Conservation (phyloP, 2,797 vertebrate genomes). For the Chromis chromis region DNA sequence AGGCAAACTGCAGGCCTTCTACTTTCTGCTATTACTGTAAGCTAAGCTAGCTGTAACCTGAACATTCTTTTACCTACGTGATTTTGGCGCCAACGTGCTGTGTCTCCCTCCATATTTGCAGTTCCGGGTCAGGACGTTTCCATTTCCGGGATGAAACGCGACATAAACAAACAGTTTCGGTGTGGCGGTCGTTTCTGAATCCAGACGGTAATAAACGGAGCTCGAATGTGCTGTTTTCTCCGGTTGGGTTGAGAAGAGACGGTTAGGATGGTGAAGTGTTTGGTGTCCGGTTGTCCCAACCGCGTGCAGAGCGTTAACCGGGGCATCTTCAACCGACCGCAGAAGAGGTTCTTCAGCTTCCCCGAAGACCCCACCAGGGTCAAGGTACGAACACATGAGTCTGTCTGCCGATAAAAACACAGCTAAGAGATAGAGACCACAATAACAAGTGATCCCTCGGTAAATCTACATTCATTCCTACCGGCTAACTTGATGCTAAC, state of each 20-base stretch:
- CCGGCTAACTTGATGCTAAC: too few species aligned
- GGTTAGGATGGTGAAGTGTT: conserved; percentile 81
- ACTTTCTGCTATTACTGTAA: too few species aligned
- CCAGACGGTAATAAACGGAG: rapidly evolving
- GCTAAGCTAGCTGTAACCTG: too few species aligned
- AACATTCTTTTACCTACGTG: too few species aligned
- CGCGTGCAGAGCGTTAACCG: conserved; percentile 36
- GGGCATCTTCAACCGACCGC: conserved; percentile 42
- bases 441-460: not conserved
- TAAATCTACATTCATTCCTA: too few species aligned
- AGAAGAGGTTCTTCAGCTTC: conserved; percentile 82
- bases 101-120: conserved; percentile 7
- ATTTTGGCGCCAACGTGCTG: not conserved
- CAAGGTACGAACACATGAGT: conserved; percentile 59
- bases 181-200: not conserved
- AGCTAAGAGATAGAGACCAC: not conserved
- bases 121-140: conserved; percentile 39
- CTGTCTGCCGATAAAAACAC: not conserved
- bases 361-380: conserved; percentile 77
- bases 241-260: not conserved
- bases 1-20: too few species aligned
- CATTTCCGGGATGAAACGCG: conserved; percentile 30
- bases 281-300: conserved; percentile 81
- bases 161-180: conserved; percentile 46
- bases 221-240: not conserved